Percentiles rank a stretch among this genome's conserved stretches.
Conservation (phyloP, 2,113 vertebrate genomes). For the Probosciger aterrimus region DNA sequence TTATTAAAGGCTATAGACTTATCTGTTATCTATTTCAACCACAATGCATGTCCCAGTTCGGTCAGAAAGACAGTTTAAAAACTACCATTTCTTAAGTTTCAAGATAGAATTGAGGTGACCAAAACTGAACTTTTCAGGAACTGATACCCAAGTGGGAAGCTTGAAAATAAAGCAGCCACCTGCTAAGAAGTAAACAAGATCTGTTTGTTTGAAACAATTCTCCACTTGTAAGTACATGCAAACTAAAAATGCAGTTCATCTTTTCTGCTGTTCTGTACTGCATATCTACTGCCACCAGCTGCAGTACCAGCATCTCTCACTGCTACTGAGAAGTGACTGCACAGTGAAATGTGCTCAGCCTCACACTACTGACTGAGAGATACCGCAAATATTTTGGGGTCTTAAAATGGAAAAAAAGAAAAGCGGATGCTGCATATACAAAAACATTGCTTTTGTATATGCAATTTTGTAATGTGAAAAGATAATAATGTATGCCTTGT, state of each 20-base stretch:
- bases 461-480: background rate
- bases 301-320: background rate
- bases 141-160: background rate
- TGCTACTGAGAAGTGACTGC: background rate
- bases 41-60: background rate
- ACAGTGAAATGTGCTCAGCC: background rate
- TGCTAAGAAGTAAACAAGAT: background rate
- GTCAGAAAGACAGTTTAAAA: background rate
- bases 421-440: background rate
- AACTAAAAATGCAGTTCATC: background rate
- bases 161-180: background rate
- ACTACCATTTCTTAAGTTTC: background rate
- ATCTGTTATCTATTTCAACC: background rate
- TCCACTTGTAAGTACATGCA: background rate
- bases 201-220: background rate
- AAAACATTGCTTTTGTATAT: background rate
- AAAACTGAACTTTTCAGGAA: background rate
- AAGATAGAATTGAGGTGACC: background rate
- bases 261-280: background rate
- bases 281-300: background rate
- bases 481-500: background rate
- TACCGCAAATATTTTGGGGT: background rate
- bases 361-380: background rate
- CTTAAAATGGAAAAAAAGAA: background rate
- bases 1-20: background rate